Conservation (phyloP, 2,888 invertebrate genomes). For the Ommatoiulus sabulosus region DNA sequence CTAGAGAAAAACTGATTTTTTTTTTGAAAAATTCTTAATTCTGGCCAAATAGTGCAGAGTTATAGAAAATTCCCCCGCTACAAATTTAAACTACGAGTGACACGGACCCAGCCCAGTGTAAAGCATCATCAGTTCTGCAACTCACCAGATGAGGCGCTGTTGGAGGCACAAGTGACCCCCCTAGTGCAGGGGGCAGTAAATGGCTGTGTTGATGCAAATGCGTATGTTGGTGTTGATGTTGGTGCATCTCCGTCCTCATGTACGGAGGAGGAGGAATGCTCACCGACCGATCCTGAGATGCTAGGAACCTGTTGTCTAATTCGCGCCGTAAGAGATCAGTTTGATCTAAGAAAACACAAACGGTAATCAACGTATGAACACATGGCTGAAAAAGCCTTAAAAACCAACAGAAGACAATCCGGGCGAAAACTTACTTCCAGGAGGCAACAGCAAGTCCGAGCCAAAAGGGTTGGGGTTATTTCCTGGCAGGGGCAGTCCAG, state of each 20-base stretch:
- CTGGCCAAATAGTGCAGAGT: too few relatives aligned
- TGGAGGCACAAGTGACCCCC: constrained; percentile 73
- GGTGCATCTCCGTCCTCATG: constrained; percentile 88
- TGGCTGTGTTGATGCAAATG: constrained; percentile 80
- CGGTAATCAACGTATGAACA: background rate
- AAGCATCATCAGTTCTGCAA: background rate
- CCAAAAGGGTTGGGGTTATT: constrained; percentile 61
- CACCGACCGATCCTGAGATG: constrained; percentile 72
- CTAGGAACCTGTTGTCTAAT: constrained; percentile 89
- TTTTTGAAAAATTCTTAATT: too few relatives aligned
- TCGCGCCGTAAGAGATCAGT: constrained; percentile 86
- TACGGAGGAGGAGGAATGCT: constrained; percentile 72
- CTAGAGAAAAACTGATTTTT: too few relatives aligned
- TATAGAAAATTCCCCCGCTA: too few relatives aligned
- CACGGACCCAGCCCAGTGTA: too few relatives aligned
- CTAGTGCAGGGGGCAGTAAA: constrained; percentile 69
- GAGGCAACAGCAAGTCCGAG: constrained; percentile 61
- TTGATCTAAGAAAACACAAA: constrained; percentile 60
- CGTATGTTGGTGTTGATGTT: constrained; percentile 93
- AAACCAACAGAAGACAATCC: background rate
- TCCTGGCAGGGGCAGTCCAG: constrained; percentile 60
- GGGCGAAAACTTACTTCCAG: constrained; percentile 60
- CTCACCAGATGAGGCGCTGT: constrained; percentile 62
- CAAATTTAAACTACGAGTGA: too few relatives aligned
- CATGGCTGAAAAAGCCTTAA: background rate